Evolutionary conservation across 2,888 invertebrate species (phyloP), one percentile per base, ranked within the genome.

Genomic region (Acleris cristana): DNA sequence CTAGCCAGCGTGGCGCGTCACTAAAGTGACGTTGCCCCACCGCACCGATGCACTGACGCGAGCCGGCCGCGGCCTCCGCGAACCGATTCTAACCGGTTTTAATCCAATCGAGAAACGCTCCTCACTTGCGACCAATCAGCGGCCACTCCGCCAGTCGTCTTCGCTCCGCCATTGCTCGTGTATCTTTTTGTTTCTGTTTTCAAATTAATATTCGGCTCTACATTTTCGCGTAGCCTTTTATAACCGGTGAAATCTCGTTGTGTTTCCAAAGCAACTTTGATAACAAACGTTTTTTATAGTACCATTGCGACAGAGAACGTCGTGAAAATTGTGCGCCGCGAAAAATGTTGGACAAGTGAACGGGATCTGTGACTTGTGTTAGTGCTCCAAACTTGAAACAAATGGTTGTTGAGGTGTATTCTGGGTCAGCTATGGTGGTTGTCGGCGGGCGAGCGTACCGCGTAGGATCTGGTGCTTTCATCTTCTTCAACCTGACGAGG

Each of bases 271-370:
- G 45, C 8, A 23, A 48, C 48, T n/a, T 40, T n/a, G 3, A 34
- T n/a, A 45, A 8, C 34, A 16, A 21, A 56, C 40, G 16, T 48
- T 48, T 16, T n/a, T 51, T 52, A 57, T 30, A n/a, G 51, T 53
- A 8, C 34, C 48, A 59, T 52, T 55, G 60, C 51, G 26, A n/a
- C 18, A 51, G 40, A 49, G 23, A 55, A 26, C 60, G 55, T 67
- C 45, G 52, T 58, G 57, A 21, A 40, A 54, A 58, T 54, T 23
- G 67, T 44, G 62, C 58, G 55, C 14, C 72, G 61, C 70, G 79
- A 84, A 90, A 86, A 82, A 92, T 92, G 92, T 91, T 92, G 85
- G 92, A 92, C 86, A 92, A 92, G 89, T 89, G 83, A 89, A 82
- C 53, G 45, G 26, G n/a, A 23, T 44, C 12, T 56, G 40, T 68